These are phyloP conservation scores for Agonopterix subpropinquella DNA, from an alignment of 2,888 invertebrate genomes.

Conservation along the genomic window DNA sequence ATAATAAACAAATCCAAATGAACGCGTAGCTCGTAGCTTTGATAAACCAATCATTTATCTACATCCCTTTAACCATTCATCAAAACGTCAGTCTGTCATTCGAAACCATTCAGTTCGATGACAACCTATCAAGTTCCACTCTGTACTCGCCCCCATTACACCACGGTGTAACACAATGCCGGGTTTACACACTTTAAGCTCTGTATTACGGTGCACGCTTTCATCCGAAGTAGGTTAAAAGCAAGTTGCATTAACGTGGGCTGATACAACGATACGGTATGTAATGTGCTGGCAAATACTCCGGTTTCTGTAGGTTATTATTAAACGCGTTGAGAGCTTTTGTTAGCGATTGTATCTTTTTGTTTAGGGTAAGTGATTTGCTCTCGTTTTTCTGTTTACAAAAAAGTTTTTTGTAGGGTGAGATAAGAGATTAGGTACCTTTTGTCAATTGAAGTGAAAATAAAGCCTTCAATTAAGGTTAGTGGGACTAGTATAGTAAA, in stretches of 20 bases:
- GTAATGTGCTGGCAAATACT: slow-evolving; percentile 6
- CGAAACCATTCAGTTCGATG: neutral
- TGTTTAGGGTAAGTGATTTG: no score
- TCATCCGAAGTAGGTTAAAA: slow-evolving; percentile 53
- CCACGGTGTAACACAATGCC: slow-evolving; percentile 22
- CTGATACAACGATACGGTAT: slow-evolving; percentile 23
- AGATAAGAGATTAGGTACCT: no score
- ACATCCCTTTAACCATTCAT: neutral
- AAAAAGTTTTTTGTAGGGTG: no score
- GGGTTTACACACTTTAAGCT: slow-evolving; percentile 20
- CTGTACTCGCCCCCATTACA: slow-evolving; percentile 10
- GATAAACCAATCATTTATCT: neutral
- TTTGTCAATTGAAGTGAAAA: no score
- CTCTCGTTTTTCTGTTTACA: no score
- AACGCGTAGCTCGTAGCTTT: neutral
- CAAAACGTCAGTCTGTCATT: neutral
- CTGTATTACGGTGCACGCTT: slow-evolving; percentile 16
- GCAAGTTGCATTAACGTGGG: slow-evolving; percentile 45
- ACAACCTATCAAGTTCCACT: neutral
- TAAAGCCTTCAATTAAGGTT: no score
- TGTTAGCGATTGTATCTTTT: no score
- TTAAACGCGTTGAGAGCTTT: no score
- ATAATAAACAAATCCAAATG: neutral
- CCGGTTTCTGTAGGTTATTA: slow-evolving; percentile 1
- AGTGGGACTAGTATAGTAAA: no score